These are phyloP conservation scores for Cyprinodon brontotheroides DNA, from an alignment of 2,113 vertebrate species.

Conservation along the genomic window DNA sequence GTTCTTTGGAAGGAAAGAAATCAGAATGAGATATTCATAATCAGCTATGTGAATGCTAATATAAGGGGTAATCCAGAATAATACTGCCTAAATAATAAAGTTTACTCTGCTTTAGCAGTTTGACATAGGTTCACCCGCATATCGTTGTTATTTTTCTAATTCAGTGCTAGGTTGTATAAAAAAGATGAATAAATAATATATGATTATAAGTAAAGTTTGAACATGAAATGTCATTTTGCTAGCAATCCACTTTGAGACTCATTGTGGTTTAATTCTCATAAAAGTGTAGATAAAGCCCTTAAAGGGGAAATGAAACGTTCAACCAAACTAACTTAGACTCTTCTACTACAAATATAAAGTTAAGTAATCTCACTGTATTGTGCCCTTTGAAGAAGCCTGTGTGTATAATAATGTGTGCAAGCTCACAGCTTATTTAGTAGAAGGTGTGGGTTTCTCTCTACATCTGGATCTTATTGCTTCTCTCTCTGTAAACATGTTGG, in stretches of 20 bases:
- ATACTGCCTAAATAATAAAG: conserved; percentile 48
- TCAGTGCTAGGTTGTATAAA: conserved; percentile 29
- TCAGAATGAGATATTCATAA: conserved; percentile 49
- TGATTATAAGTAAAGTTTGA: too few species aligned
- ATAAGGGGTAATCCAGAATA: conserved; percentile 43
- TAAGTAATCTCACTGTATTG: too few species aligned
- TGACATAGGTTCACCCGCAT: conserved; percentile 34
- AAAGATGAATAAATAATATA: not conserved
- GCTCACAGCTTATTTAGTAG: conserved; percentile 11
- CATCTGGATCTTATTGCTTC: conserved; percentile 22
- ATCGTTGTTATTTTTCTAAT: conserved; percentile 36
- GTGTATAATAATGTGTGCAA: conserved; percentile 24
- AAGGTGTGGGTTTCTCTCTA: conserved; percentile 15
- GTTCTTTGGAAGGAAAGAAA: conserved; percentile 43
- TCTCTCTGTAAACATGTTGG: conserved; percentile 1
- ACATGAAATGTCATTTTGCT: too few species aligned
- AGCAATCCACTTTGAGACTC: too few species aligned
- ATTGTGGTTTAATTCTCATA: too few species aligned
- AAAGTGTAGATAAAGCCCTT: too few species aligned
- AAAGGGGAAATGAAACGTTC: too few species aligned
- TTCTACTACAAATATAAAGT: too few species aligned
- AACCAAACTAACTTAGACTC: too few species aligned
- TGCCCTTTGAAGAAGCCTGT: conserved; percentile 24
- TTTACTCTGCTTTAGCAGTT: conserved; percentile 40
- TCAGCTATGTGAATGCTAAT: conserved; percentile 42